Evolutionary conservation across 2,888 invertebrate species (phyloP), one percentile per base, ranked within the genome.

Genomic region (Lycia hirtaria): DNA sequence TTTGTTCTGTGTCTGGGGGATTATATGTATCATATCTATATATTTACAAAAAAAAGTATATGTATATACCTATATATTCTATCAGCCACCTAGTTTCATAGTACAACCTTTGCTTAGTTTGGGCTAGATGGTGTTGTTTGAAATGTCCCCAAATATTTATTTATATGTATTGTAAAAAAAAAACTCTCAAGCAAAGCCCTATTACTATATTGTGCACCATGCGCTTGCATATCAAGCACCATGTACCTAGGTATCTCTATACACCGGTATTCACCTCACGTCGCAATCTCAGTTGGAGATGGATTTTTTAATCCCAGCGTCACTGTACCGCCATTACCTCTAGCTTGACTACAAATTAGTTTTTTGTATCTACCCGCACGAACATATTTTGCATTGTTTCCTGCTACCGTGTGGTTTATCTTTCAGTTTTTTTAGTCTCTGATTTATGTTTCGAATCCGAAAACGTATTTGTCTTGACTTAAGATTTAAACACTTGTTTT

Each of bases 281-380:
- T 80, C 75, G 75, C 72, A 72, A 77, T 69, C 65, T 52, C 33
- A 56, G 37, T 30, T 41, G 51, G 56, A 55, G 51, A 52, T 54
- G 58, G 12, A 10, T 45, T 33, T 43, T 45, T 33, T 33, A 35
- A 47, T 35, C 26, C 47, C 33, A 47, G 35, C 24, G 62, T 62
- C 62, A 22, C 20, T 14, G 24, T 1, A 7, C 12, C 38, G 32
- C 24, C 30, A 50, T 56, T 49, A 26, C 17, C 22, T 44, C 45
- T 55, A 52, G 40, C 50, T 37, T 19, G 52, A 45, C 55, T 58
- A 54, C 52, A 49, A 59, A 59, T 65, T 55, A 51, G 60, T 62
- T 59, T 52, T 56, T 61, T 59, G 43, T 50, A 45, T 35, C 14
- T 54, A 47, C 52, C 38, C 24, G 15, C 35, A 37, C 40, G 37